Base-by-base conservation (phyloP, 1,140 invertebrate species). In the Phocides pigmalion region DNA sequence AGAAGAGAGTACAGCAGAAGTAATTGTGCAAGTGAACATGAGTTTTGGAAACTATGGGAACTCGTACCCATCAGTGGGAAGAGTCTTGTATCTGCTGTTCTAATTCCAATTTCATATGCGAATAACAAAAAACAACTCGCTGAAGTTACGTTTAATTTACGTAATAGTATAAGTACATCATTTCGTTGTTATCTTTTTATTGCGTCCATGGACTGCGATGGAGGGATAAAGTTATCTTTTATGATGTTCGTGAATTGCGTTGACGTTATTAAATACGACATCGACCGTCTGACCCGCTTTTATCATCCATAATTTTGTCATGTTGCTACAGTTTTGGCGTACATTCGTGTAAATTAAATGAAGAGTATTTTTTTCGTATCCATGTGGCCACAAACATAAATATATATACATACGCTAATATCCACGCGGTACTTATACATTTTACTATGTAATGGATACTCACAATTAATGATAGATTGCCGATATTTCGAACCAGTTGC, bases 181-280 rank as follows among this genome's bases (percentile, higher is more conserved):
- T 49, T 35, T 53, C 50, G 17, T 53, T 16, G 17, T 49, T 53
- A 53, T 53, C 49, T 20, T 39, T 37, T 53, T 50, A 53, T 53
- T 51, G 14, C 32, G 50, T 37, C 32, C 32, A 39, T 39, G 32
- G 19, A 49, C 25, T 14, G 4, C 37, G 32, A 51, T 51, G 15
- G 28, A 11, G 49, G 14, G 32, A 51, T 51, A 50, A 50, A 35
- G 49, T 51, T 51, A 51, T 51, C 15, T 51, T 51, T 53, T 37
- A 51, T 15, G 49, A 53, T 53, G 50, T 39, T 11, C 16, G 19
- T 32, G 32, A 49, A 49, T 37, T 37, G 28, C 37, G 32, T 20
- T 50, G 25, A 14, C 16, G 25, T 16, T 50, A 15, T 47, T 47
- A 47, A 47, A 25, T 22, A 50, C 16, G 22, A 15, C 20, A 0